Percentiles rank a stretch among this genome's conserved stretches.
Conservation (phyloP, 1,140 invertebrate genomes). For the Trypoxylus dichotomus region DNA sequence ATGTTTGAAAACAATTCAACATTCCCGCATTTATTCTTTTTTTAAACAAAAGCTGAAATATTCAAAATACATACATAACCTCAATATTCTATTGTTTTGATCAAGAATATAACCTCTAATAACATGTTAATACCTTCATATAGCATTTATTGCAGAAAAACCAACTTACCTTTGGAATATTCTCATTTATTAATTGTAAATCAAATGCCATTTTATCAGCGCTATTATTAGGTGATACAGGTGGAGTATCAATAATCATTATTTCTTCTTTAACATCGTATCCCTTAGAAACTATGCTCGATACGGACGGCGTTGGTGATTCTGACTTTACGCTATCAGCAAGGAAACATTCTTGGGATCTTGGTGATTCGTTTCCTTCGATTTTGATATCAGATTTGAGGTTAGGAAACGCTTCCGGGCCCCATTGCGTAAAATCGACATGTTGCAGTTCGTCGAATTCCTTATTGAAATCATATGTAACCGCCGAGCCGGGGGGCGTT, state of each 20-base stretch:
- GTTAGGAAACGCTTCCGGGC: slow-evolving; percentile 34
- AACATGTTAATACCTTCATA: not conserved
- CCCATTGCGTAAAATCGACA: slow-evolving; percentile 39
- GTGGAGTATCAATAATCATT: slow-evolving; percentile 37
- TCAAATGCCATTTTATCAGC: not conserved
- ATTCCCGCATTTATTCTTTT: no score
- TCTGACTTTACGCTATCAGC: not conserved
- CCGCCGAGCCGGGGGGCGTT: slow-evolving; percentile 28
- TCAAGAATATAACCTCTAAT: not conserved
- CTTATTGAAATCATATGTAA: slow-evolving; percentile 34
- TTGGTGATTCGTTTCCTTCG: slow-evolving; percentile 27
- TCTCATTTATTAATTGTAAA: not conserved
- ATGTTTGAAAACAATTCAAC: no score
- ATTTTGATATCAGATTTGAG: slow-evolving; percentile 39
- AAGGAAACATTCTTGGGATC: not conserved
- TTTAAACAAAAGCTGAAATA: no score
- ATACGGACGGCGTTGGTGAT: not conserved
- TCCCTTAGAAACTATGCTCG: not conserved
- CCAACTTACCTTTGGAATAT: not conserved
- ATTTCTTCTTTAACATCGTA: slow-evolving; percentile 39
- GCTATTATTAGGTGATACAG: slow-evolving; percentile 26
- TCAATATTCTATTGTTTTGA: no score
- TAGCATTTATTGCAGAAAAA: not conserved
- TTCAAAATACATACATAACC: no score
- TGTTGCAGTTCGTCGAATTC: slow-evolving; percentile 40